Evolutionary conservation across 1,140 invertebrate species (phyloP), one percentile per base, ranked within the genome.

Genomic region (Temnothorax curvispinosus): DNA sequence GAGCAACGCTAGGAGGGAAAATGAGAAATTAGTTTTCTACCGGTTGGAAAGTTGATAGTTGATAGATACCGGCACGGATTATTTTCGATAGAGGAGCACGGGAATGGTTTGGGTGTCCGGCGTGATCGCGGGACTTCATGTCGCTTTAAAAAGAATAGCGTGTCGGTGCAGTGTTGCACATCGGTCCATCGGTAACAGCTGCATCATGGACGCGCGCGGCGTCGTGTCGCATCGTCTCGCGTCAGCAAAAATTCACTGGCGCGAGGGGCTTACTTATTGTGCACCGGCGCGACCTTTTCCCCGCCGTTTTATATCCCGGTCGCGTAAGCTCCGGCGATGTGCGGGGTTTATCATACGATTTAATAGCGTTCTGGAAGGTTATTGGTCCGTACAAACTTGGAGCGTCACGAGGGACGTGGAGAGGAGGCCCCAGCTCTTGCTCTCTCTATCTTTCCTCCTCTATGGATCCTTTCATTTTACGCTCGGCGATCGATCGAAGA

Each of bases 401-500:
- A 86, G 74, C 67, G 38, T 62, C 65, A 80, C 52, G 56, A 82
- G 67, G 50, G 41, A 56, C 11, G 54, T 58, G 60, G 85, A 69
- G 64, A 52, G 72, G 35, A 75, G 76, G 62, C 21, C 47, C 27
- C 77, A n/a, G 52, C 62, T 52, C 27, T 21, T 7, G n/a, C 44
- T 41, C 60, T 56, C 75, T 56, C 27, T 67, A 65, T 54, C 84
- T 87, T 71, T 88, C 56, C 27, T 54, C 13, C 52, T 1, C 41
- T 87, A 27, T 60, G 76, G 62, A 47, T 65, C 65, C 60, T 80
- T 82, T 76, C 88, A 86, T 89, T 90, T 88, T 81, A 47, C 86
- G 88, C 67, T 76, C 54, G 52, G 76, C 80, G 88, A 89, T 90
- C 89, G 86, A 90, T 90, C 89, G 88, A 88, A 76, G 75, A 89